These are phyloP conservation scores for Lophotis ruficrista DNA, from an alignment of 2,113 vertebrate species.

Conservation along the genomic window DNA sequence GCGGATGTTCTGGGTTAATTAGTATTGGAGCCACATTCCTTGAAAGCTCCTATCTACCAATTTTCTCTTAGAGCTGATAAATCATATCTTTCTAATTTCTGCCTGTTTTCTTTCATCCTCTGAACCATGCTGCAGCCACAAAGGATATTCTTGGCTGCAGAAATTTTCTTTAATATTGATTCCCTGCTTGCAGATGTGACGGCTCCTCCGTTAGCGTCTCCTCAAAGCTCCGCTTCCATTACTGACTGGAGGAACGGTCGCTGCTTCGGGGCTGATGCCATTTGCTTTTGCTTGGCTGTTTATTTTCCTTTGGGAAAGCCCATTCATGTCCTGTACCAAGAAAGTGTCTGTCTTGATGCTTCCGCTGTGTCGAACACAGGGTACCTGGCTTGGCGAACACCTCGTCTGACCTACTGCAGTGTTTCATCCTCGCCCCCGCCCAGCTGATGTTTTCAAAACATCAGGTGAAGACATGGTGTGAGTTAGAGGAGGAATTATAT, in stretches of 20 bases:
- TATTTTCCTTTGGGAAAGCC: not conserved
- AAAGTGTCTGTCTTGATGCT: not conserved
- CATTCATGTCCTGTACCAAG: not conserved
- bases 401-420: not conserved
- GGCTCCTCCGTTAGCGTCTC: not conserved
- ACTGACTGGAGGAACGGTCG: not conserved
- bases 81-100: not conserved
- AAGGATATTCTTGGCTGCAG: not conserved
- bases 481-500: not conserved
- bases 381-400: not conserved
- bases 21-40: not conserved
- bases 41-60: not conserved
- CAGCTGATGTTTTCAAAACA: not conserved
- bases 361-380: not conserved
- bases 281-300: not conserved
- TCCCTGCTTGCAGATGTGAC: not conserved
- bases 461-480: not conserved
- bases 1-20: not conserved
- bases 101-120: not conserved
- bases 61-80: not conserved
- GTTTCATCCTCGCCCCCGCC: not conserved
- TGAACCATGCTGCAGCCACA: accelerated
- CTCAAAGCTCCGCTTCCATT: not conserved
- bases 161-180: not conserved
- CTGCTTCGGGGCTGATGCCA: not conserved